phyloP scores from a whole-genome alignment of 2,888 invertebrate genomes.

The Drosophila rellima region DNA sequence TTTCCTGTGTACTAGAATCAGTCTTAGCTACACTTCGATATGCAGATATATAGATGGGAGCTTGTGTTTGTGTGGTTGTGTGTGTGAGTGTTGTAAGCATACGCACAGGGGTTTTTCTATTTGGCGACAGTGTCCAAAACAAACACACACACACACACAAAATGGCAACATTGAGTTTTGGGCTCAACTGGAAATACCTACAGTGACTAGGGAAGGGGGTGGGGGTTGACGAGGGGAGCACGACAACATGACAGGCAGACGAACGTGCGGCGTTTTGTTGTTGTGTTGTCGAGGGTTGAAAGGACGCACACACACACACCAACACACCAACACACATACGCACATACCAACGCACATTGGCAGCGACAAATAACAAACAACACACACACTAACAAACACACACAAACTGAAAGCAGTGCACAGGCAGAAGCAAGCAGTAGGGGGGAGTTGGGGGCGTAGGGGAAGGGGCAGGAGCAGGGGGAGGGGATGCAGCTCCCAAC shows the following conservation, averaged over 20 bases:
- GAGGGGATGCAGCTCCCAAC: slow-evolving; percentile 46
- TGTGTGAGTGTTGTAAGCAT: slow-evolving; percentile 11
- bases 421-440: slow-evolving; percentile 40
- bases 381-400: background rate
- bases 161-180: slow-evolving; percentile 56
- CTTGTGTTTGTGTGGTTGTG: slow-evolving; percentile 9
- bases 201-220: slow-evolving; percentile 2
- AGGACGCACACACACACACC: slow-evolving; percentile 43
- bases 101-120: slow-evolving; percentile 60
- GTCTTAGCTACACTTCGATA: slow-evolving; percentile 10
- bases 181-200: slow-evolving; percentile 55
- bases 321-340: slow-evolving; percentile 10
- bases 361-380: slow-evolving; percentile 19
- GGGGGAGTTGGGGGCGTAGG: slow-evolving; percentile 16
- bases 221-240: slow-evolving; percentile 2
- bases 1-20: background rate
- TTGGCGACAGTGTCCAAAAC: slow-evolving; percentile 76
- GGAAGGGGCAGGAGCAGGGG: background rate
- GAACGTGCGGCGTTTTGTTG: slow-evolving; percentile 55
- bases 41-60: slow-evolving; percentile 21
- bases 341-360: slow-evolving; percentile 13
- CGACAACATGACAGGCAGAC: slow-evolving; percentile 58
- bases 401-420: slow-evolving; percentile 43
- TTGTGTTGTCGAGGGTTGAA: slow-evolving; percentile 51
- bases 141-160: slow-evolving; percentile 47